phyloP scores from a whole-genome alignment of 2,113 vertebrate species.

The Litocranius walleri region DNA sequence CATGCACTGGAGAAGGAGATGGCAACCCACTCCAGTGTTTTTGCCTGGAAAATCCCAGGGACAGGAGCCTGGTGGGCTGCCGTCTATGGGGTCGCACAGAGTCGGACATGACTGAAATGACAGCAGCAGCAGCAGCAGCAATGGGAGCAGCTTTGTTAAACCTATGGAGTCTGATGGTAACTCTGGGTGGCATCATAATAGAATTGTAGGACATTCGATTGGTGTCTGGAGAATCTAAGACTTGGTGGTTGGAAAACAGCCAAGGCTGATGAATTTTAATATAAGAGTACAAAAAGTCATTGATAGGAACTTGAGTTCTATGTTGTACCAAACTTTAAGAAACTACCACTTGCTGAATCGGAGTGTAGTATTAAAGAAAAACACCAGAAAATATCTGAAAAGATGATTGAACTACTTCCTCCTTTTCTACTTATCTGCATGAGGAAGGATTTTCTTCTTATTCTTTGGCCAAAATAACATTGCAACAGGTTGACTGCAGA shows the following conservation, averaged over 20 bases:
- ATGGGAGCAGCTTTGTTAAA: neutral
- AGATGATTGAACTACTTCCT: neutral
- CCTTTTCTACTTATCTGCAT: neutral
- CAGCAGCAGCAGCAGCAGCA: too few species aligned
- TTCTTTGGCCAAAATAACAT: neutral
- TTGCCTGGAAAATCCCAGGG: too few species aligned
- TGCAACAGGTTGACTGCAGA: neutral
- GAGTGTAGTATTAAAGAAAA: neutral
- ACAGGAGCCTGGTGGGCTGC: too few species aligned
- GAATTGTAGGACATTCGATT: neutral
- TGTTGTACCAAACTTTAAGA: neutral
- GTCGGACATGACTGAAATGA: too few species aligned
- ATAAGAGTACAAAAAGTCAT: neutral
- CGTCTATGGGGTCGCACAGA: too few species aligned
- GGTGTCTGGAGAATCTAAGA: neutral
- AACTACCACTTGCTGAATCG: neutral
- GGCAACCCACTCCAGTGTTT: too few species aligned
- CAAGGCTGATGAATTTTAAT: neutral
- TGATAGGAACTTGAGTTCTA: neutral
- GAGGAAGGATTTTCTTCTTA: neutral
- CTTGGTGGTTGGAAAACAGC: neutral
- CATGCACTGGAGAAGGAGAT: too few species aligned
- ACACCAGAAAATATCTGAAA: neutral
- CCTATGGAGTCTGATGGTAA: neutral
- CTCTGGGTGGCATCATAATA: neutral